A percentile compares a stretch with the other conserved stretches of the same genome.
phyloP scores from a whole-genome alignment of 2,797 vertebrate genomes.

The Siniperca scherzeri region DNA sequence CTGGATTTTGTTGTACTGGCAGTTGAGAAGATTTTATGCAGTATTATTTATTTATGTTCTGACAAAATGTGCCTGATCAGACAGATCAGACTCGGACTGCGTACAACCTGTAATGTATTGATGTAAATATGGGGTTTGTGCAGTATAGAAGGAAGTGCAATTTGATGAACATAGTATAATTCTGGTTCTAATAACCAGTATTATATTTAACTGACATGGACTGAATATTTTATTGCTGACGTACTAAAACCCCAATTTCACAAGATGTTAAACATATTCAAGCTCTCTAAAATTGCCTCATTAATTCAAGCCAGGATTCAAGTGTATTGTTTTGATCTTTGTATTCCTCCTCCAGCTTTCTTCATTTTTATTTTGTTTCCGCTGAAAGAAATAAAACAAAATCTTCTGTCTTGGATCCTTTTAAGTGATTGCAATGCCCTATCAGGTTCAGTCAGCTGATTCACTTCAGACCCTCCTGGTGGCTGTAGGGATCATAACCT shows the following conservation, averaged over 20 bases:
- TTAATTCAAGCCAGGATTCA: conserved; percentile 12
- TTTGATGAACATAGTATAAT: background rate
- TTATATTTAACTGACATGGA: background rate
- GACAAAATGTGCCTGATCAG: no score
- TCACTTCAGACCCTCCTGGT: conserved; percentile 28
- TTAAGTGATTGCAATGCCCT: background rate
- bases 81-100: no score
- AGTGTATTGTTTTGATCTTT: conserved; percentile 9
- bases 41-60: background rate
- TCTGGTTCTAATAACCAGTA: background rate
- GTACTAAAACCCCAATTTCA: background rate
- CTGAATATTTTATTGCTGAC: background rate
- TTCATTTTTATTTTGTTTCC: conserved; percentile 4
- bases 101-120: background rate
- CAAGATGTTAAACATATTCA: background rate
- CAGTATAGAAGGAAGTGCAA: background rate
- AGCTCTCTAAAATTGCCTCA: background rate
- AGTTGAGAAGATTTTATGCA: background rate
- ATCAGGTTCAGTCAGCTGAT: conserved; percentile 25
- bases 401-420: background rate
- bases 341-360: conserved; percentile 1
- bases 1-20: background rate
- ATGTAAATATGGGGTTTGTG: background rate
- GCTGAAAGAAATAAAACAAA: conserved; percentile 5
- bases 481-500: background rate